Percentiles rank a stretch among this genome's conserved stretches.
These are phyloP conservation scores for Siniperca chuatsi DNA, from an alignment of 2,113 vertebrate species.

Conservation along the genomic window DNA sequence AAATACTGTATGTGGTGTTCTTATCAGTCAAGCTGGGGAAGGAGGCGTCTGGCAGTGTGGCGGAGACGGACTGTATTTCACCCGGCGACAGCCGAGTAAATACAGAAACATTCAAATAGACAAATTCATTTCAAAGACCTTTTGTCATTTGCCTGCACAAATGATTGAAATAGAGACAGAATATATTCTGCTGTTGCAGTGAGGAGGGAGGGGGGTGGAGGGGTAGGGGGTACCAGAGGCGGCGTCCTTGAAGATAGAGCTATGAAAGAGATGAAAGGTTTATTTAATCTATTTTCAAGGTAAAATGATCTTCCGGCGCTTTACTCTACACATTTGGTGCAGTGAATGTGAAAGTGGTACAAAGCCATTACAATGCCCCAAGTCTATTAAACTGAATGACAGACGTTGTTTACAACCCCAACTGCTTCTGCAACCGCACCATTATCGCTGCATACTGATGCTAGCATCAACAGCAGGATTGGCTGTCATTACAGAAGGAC, in stretches of 20 bases:
- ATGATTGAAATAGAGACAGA: slow-evolving; percentile 72
- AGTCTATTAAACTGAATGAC: slow-evolving; percentile 77
- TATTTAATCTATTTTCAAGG: slow-evolving; percentile 84
- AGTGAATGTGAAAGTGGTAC: slow-evolving; percentile 59
- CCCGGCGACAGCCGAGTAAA: slow-evolving; percentile 75
- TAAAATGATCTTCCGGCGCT: slow-evolving; percentile 73
- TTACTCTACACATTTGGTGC: slow-evolving; percentile 56
- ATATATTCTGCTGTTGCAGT: slow-evolving; percentile 50
- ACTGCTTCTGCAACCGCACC: slow-evolving; percentile 62
- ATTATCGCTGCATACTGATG: slow-evolving; percentile 78
- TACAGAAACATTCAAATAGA: slow-evolving; percentile 71
- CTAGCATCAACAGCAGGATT: slow-evolving; percentile 52
- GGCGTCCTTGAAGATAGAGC: slow-evolving; percentile 80
- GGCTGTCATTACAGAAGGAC: slow-evolving; percentile 52
- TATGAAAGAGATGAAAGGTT: slow-evolving; percentile 80
- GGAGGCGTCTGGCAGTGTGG: slow-evolving; percentile 39
- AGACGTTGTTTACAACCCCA: slow-evolving; percentile 79
- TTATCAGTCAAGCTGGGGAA: slow-evolving; percentile 62
- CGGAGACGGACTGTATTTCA: slow-evolving; percentile 52
- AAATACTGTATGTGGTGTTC: slow-evolving; percentile 59
- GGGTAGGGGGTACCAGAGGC: neutral
- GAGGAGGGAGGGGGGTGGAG: slow-evolving; percentile 1
- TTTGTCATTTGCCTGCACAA: slow-evolving; percentile 74
- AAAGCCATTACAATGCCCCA: slow-evolving; percentile 70
- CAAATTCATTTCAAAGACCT: slow-evolving; percentile 70